Conservation (phyloP, 2,113 vertebrate genomes). For the Stictonetta naevosa region DNA sequence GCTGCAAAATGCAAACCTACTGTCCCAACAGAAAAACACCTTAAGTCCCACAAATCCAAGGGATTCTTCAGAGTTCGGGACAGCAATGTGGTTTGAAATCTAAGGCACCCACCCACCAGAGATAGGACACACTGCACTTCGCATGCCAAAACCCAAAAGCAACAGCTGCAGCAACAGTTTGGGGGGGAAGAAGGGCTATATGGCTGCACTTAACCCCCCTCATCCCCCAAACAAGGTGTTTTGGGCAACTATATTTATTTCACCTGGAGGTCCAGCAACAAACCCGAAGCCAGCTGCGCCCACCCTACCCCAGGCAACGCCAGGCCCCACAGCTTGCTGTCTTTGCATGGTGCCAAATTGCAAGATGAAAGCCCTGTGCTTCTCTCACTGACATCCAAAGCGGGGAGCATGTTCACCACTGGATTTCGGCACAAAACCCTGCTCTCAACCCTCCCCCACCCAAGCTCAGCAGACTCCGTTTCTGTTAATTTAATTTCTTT, state of each 20-base stretch:
- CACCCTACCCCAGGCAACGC: not conserved
- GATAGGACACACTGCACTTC: not conserved
- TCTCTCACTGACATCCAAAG: not conserved
- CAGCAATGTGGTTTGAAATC: not conserved
- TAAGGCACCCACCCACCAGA: not conserved
- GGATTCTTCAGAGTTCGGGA: not conserved
- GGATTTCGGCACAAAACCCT: not conserved
- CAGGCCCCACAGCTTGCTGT: not conserved
- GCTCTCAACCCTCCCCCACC: not conserved
- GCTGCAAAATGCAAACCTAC: not conserved
- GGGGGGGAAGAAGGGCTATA: not conserved
- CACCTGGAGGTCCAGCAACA: not conserved
- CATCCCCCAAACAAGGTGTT: not conserved
- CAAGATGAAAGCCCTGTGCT: not conserved
- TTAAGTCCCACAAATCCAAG: not conserved
- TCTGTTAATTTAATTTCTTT: not conserved
- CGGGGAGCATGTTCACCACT: not conserved
- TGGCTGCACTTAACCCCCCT: not conserved
- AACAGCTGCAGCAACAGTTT: not conserved
- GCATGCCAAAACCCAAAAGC: not conserved
- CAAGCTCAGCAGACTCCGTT: not conserved
- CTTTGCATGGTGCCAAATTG: not conserved
- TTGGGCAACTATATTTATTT: not conserved
- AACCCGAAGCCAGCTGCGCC: not conserved
- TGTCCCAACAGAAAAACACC: not conserved